These are phyloP conservation scores for Indicator indicator DNA, from an alignment of 2,113 vertebrate species.

Conservation along the genomic window DNA sequence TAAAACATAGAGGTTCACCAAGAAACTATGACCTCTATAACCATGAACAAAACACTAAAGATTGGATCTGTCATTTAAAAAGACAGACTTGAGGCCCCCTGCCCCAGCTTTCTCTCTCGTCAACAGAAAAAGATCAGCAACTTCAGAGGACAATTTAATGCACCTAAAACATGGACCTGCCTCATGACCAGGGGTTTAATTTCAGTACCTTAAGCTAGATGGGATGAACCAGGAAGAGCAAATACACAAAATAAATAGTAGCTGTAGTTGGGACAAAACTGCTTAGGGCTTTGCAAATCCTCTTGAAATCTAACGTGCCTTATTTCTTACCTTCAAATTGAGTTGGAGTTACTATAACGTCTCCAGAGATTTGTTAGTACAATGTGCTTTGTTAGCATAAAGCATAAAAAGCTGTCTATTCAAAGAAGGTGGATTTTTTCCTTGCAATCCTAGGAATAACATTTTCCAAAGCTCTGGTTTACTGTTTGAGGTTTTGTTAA, in stretches of 20 bases:
- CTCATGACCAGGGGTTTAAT: neutral
- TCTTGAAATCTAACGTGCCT: neutral
- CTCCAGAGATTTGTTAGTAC: slow-evolving; percentile 34
- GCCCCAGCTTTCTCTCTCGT: neutral
- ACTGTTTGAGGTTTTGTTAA: slow-evolving; percentile 26
- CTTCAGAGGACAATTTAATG: neutral
- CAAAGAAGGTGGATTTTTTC: neutral
- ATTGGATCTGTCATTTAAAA: neutral
- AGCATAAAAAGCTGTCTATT: neutral
- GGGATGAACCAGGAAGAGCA: neutral
- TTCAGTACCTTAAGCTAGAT: neutral
- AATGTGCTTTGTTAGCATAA: neutral
- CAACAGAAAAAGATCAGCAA: neutral
- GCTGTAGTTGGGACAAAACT: neutral
- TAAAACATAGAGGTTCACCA: neutral
- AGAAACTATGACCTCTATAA: neutral
- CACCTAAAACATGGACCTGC: neutral
- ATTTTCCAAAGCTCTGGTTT: slow-evolving; percentile 19
- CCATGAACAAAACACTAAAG: neutral
- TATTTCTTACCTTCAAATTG: neutral
- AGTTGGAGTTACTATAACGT: neutral
- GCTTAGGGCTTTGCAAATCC: slow-evolving; percentile 10
- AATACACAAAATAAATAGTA: neutral
- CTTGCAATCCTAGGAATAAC: neutral
- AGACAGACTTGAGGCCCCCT: neutral